phyloP scores from a whole-genome alignment of 2,888 invertebrate genomes.

The Oligia strigilis region DNA sequence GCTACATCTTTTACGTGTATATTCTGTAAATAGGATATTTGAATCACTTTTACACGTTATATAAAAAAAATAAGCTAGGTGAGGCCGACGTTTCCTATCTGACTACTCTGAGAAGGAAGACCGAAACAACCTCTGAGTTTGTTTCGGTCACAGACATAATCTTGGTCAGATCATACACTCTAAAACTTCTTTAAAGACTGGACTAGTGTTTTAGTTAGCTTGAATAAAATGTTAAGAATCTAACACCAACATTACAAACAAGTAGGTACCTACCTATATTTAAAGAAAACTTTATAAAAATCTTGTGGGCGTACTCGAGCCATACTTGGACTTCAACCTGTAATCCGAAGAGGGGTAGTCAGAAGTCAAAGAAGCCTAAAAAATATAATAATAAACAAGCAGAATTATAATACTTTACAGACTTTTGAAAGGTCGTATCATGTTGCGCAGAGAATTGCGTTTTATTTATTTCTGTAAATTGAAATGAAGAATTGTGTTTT shows the following conservation, averaged over 20 bases:
- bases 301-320: slow-evolving; percentile 18
- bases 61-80: too few species aligned
- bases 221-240: not conserved
- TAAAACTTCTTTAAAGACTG: too few species aligned
- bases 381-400: slow-evolving; percentile 24
- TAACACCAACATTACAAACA: not conserved
- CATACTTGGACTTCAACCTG: slow-evolving; percentile 3
- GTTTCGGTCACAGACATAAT: too few species aligned
- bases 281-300: slow-evolving; percentile 1
- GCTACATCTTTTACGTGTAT: too few species aligned
- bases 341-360: slow-evolving; percentile 31
- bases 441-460: slow-evolving; percentile 17
- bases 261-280: not conserved
- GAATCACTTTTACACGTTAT: too few species aligned
- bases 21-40: too few species aligned
- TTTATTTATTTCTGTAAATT: slow-evolving; percentile 3
- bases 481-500: not conserved
- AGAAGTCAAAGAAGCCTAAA: slow-evolving; percentile 19
- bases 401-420: slow-evolving; percentile 29
- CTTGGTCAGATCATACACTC: too few species aligned
- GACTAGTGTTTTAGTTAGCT: too few species aligned
- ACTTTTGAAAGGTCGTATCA: slow-evolving; percentile 33
- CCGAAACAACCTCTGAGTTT: too few species aligned
- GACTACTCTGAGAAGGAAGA: too few species aligned
- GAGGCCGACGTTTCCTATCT: too few species aligned